A percentile compares a stretch with the other conserved stretches of the same genome.
Evolutionary conservation across 2,797 vertebrate genomes (phyloP).

Genomic region (Myotis vivesi): DNA sequence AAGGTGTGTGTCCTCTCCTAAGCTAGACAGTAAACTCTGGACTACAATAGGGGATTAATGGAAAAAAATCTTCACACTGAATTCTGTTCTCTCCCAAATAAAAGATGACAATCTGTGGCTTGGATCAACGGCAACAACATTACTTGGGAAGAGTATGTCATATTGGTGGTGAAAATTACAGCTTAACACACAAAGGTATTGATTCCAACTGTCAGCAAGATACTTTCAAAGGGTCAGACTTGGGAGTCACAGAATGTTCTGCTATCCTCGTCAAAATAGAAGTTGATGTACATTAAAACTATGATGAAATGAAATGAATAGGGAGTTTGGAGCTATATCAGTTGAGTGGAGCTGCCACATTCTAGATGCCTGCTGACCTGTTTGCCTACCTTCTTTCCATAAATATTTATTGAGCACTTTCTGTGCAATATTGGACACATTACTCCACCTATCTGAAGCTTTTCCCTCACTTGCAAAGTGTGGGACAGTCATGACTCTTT

Average conservation of each 20-base stretch:
- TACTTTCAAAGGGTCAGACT: constrained; percentile 59
- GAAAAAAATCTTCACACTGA: neutral
- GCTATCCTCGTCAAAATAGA: neutral
- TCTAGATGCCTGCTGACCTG: neutral
- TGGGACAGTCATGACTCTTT: neutral
- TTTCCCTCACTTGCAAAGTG: neutral
- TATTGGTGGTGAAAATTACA: constrained; percentile 46
- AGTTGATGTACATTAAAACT: rapidly evolving
- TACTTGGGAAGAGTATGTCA: constrained; percentile 16
- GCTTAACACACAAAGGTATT: constrained; percentile 37
- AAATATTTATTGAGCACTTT: neutral
- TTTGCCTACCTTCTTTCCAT: neutral
- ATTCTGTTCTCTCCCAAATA: neutral
- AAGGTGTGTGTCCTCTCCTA: neutral
- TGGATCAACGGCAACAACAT: neutral
- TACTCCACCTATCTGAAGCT: neutral
- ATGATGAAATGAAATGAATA: neutral
- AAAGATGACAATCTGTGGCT: constrained; percentile 10
- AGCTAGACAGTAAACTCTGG: neutral
- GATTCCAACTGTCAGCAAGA: constrained; percentile 59
- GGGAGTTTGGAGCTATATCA: neutral
- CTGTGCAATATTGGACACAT: neutral
- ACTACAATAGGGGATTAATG: neutral
- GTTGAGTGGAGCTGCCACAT: neutral
- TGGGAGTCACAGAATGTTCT: neutral